Evolutionary conservation across 1,140 invertebrate genomes (phyloP).

Genomic region (Liolophura sinensis): DNA sequence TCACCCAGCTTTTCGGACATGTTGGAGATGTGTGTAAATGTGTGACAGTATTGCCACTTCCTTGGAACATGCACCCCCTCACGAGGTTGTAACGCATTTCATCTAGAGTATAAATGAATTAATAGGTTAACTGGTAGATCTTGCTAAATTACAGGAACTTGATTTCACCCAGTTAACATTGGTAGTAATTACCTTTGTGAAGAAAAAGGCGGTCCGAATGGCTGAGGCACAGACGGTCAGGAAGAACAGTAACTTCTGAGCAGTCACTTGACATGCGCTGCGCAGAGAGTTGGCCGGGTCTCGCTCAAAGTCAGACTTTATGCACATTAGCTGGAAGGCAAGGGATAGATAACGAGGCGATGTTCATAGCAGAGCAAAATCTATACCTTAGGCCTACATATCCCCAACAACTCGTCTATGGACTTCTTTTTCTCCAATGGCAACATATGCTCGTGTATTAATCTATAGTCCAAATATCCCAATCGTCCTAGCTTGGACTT

Average conservation of each 20-base stretch:
- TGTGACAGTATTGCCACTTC: neutral
- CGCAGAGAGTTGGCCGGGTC: conserved; percentile 81
- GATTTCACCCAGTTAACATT: too few species aligned
- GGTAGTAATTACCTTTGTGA: conserved; percentile 87
- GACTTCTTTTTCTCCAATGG: neutral
- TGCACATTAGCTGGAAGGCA: conserved; percentile 46
- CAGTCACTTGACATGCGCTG: conserved; percentile 82
- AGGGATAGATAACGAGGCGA: neutral
- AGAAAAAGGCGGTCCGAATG: conserved; percentile 86
- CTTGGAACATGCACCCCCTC: neutral
- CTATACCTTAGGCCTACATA: neutral
- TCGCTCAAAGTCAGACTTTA: conserved; percentile 70
- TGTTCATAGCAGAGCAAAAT: neutral
- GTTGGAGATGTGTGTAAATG: too few species aligned
- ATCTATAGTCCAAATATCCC: neutral
- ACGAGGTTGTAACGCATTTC: neutral
- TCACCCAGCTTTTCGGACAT: neutral
- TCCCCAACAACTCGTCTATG: neutral
- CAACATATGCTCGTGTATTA: neutral
- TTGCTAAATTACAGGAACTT: conserved; percentile 37
- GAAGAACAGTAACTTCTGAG: conserved; percentile 88
- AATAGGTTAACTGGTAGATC: neutral
- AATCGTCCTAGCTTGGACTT: neutral
- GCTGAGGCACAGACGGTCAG: conserved; percentile 85
- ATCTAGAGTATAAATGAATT: neutral